phyloP scores from a whole-genome alignment of 2,797 vertebrate species.

The Semaprochilodus insignis region DNA sequence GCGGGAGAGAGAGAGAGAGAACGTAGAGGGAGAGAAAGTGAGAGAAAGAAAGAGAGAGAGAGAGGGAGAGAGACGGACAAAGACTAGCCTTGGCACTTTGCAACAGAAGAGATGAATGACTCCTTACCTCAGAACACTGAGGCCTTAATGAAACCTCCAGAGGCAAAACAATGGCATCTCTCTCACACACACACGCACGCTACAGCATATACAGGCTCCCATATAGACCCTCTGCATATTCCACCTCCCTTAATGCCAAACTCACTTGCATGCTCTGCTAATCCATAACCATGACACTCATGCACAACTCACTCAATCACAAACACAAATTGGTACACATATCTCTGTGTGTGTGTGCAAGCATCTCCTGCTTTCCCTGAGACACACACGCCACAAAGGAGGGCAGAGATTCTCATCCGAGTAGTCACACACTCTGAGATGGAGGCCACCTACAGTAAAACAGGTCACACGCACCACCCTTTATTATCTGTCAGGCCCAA shows the following conservation, averaged over 20 bases:
- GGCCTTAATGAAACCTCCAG: constrained; percentile 85
- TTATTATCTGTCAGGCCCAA: constrained; percentile 60
- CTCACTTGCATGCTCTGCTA: constrained; percentile 24
- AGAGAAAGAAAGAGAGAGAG: constrained; percentile 28
- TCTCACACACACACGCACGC: constrained; percentile 61
- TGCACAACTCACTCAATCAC: constrained; percentile 45
- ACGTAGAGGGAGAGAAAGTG: constrained; percentile 25
- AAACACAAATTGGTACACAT: constrained; percentile 49
- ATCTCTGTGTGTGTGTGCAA: not conserved
- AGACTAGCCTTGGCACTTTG: constrained; percentile 79
- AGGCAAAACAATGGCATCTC: constrained; percentile 82
- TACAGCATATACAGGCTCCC: constrained; percentile 25
- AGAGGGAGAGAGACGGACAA: constrained; percentile 48
- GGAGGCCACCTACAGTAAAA: constrained; percentile 67
- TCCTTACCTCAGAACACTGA: constrained; percentile 83
- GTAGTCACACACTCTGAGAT: constrained; percentile 31
- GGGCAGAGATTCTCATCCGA: constrained; percentile 53
- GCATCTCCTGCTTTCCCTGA: constrained; percentile 31
- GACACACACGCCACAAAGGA: constrained; percentile 44
- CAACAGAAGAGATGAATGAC: constrained; percentile 83
- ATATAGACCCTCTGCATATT: constrained; percentile 44
- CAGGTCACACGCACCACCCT: constrained; percentile 64
- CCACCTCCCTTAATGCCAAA: constrained; percentile 47
- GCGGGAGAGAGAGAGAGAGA: constrained; percentile 56
- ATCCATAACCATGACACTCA: constrained; percentile 42